Conservation (phyloP, 2,113 vertebrate genomes). For the Oceanodroma tethys region DNA sequence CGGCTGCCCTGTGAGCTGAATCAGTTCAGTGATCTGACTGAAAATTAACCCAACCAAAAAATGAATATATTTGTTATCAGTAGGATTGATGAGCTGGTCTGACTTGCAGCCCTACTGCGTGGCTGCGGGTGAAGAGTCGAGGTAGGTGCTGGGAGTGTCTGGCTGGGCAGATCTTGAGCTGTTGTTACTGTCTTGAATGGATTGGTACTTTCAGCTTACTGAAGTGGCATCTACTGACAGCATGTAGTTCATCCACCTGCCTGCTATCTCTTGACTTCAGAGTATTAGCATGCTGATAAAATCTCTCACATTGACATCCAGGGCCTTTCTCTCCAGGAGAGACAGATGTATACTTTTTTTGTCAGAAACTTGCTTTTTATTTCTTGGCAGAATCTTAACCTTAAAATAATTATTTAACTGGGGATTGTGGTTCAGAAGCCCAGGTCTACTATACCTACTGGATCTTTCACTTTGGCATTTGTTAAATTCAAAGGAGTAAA, state of each 20-base stretch:
- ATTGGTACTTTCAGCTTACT: not conserved
- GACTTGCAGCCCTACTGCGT: not conserved
- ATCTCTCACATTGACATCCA: not conserved
- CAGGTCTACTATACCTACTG: not conserved
- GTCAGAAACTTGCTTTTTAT: not conserved
- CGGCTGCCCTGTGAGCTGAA: not conserved
- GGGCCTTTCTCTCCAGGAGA: not conserved
- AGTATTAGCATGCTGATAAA: not conserved
- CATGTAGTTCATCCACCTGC: not conserved
- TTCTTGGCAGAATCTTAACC: not conserved
- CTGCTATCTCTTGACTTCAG: not conserved
- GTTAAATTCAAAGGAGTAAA: not conserved
- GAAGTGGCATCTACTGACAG: not conserved
- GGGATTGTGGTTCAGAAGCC: not conserved
- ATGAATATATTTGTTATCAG: not conserved
- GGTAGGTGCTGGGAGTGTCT: not conserved
- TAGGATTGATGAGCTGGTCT: not conserved
- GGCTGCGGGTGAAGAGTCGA: rapidly evolving
- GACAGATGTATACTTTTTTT: not conserved
- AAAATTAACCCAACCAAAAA: not conserved
- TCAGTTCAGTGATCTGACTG: not conserved
- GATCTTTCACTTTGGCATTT: not conserved
- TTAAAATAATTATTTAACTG: not conserved
- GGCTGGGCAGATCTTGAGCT: not conserved
- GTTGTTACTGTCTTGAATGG: not conserved